A percentile compares a stretch with the other conserved stretches of the same genome.
These are phyloP conservation scores for Latrodectus elegans DNA, from an alignment of 2,888 invertebrate species.

Conservation along the genomic window DNA sequence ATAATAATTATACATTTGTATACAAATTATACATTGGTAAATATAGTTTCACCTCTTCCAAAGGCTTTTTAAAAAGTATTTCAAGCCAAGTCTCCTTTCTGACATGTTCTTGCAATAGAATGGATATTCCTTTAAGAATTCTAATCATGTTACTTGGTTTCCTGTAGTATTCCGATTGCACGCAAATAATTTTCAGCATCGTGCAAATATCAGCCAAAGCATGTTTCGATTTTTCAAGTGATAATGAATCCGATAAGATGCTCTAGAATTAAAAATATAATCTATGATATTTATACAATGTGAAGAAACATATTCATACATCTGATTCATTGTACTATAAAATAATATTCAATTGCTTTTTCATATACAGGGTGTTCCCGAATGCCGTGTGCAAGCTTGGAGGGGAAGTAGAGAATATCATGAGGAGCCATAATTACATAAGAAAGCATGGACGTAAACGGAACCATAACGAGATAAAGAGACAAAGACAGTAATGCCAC, in stretches of 20 bases:
- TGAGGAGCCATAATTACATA: too few relatives aligned
- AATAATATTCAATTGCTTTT: too few relatives aligned
- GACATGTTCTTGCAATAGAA: conserved; percentile 86
- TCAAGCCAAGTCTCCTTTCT: conserved; percentile 82
- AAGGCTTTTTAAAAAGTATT: conserved; percentile 84
- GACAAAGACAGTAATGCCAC: too few relatives aligned
- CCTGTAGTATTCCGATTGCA: conserved; percentile 89
- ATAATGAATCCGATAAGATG: conserved; percentile 80
- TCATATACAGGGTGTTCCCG: too few relatives aligned
- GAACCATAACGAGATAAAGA: too few relatives aligned
- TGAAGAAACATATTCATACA: too few relatives aligned
- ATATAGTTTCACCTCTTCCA: conserved; percentile 20
- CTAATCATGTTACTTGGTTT: conserved; percentile 90
- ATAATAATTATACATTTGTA: background rate
- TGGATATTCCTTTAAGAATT: conserved; percentile 87
- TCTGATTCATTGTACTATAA: too few relatives aligned
- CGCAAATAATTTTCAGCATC: conserved; percentile 92
- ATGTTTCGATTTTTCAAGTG: conserved; percentile 83
- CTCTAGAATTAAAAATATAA: conserved; percentile 76
- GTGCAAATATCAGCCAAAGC: conserved; percentile 87
- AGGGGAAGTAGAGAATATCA: too few relatives aligned
- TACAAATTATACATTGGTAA: background rate
- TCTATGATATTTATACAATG: too few relatives aligned
- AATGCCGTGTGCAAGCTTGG: too few relatives aligned
- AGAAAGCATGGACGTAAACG: too few relatives aligned